Percentiles rank a stretch among this genome's conserved stretches.
Conservation (phyloP, 1,140 invertebrate genomes). For the Lysiphlebus fabarum region DNA sequence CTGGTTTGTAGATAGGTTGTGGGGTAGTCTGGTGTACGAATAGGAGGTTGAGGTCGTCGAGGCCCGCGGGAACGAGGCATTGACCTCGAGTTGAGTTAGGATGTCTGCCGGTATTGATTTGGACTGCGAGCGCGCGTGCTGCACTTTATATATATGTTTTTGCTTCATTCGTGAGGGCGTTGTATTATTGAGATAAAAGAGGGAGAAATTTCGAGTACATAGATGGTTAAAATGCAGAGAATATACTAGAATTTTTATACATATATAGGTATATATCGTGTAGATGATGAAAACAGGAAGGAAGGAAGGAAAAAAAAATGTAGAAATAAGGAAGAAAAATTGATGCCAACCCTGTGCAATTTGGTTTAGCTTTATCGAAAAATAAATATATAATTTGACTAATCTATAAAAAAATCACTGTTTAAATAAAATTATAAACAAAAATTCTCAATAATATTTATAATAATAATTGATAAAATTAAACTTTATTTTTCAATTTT, state of each 20-base stretch:
- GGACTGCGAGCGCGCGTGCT: conserved; percentile 30
- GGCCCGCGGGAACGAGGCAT: conserved; percentile 46
- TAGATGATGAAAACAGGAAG: conserved; percentile 12
- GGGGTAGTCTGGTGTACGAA: conserved; percentile 23
- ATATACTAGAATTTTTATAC: neutral
- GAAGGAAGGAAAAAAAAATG: conserved; percentile 9
- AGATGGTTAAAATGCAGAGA: neutral
- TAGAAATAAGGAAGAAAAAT: too few species aligned
- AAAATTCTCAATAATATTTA: too few species aligned
- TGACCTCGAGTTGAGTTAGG: conserved; percentile 47
- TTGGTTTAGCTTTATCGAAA: too few species aligned
- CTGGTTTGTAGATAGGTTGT: conserved; percentile 14
- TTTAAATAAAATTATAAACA: too few species aligned
- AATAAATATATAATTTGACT: too few species aligned
- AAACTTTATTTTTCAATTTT: too few species aligned
- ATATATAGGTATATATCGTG: neutral
- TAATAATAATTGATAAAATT: too few species aligned
- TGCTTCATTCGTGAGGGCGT: conserved; percentile 4
- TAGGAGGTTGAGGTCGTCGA: conserved; percentile 49
- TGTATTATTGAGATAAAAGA: neutral
- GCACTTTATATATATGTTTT: conserved; percentile 19
- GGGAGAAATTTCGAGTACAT: neutral
- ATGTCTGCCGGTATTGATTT: conserved; percentile 43
- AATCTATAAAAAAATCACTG: too few species aligned
- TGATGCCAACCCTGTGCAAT: too few species aligned